These are phyloP conservation scores for Drosophila pachea DNA, from an alignment of 1,140 invertebrate species.

Conservation along the genomic window DNA sequence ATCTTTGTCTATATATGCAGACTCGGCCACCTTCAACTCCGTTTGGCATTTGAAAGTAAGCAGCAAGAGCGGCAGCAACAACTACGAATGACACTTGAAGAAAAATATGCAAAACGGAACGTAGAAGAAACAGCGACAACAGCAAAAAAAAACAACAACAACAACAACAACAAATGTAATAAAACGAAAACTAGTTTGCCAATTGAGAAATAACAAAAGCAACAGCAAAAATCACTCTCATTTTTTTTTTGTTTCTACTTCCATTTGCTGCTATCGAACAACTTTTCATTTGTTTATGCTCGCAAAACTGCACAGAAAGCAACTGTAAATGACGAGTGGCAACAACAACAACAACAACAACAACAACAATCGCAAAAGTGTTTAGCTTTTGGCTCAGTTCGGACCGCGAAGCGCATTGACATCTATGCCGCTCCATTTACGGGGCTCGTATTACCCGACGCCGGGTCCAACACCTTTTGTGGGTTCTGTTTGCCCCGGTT, in stretches of 20 bases:
- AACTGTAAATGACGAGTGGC: slow-evolving; percentile 40
- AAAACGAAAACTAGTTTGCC: slow-evolving; percentile 57
- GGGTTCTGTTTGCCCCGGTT: slow-evolving; percentile 58
- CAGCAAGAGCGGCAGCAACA: slow-evolving; percentile 20
- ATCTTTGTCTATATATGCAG: slow-evolving; percentile 53
- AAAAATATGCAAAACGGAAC: slow-evolving; percentile 66
- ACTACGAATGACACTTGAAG: slow-evolving; percentile 46
- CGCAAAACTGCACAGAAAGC: slow-evolving; percentile 48
- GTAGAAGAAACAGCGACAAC: too few species aligned
- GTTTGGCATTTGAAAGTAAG: slow-evolving; percentile 75
- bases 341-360: slow-evolving; percentile 1
- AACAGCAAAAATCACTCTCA: slow-evolving; percentile 63
- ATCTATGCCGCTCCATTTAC: slow-evolving; percentile 68
- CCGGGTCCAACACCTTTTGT: slow-evolving; percentile 66
- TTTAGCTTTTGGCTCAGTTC: slow-evolving; percentile 29
- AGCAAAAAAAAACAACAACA: slow-evolving; percentile 24
- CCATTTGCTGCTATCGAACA: background rate
- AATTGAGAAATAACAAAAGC: slow-evolving; percentile 42
- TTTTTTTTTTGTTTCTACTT: slow-evolving; percentile 43
- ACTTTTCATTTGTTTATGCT: slow-evolving; percentile 57
- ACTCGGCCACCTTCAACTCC: slow-evolving; percentile 72
- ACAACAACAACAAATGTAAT: slow-evolving; percentile 28
- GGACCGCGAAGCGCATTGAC: slow-evolving; percentile 60
- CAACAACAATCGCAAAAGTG: slow-evolving; percentile 30
- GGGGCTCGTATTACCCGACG: slow-evolving; percentile 63